A percentile compares a stretch with the other conserved stretches of the same genome.
Evolutionary conservation across 2,888 invertebrate genomes (phyloP).

Genomic region (Drosophila koepferae): DNA sequence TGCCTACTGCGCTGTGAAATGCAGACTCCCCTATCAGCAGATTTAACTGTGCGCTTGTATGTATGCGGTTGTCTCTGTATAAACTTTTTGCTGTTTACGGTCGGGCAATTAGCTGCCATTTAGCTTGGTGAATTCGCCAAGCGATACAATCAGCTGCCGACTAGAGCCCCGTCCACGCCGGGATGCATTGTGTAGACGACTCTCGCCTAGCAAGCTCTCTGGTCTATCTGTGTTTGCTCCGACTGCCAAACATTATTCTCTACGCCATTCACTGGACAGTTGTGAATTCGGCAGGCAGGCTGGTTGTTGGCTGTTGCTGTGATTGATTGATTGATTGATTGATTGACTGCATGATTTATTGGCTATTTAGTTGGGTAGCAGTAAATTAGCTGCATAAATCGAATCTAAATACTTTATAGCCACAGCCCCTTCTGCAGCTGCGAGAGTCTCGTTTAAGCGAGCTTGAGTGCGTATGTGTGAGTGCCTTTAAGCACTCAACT

Average conservation of each 20-base stretch:
- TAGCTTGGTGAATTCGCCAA: slow-evolving; percentile 36
- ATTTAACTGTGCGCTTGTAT: not conserved
- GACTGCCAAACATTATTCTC: slow-evolving; percentile 23
- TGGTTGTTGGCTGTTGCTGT: slow-evolving; percentile 23
- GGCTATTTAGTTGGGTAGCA: slow-evolving; percentile 69
- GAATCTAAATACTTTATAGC: slow-evolving; percentile 57
- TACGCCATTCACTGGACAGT: slow-evolving; percentile 48
- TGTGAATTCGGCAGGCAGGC: slow-evolving; percentile 26
- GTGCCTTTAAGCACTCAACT: slow-evolving; percentile 69
- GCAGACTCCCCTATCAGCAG: not conserved
- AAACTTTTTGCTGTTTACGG: slow-evolving; percentile 30
- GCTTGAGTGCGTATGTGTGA: not conserved
- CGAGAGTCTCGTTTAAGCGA: not conserved
- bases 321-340: slow-evolving; percentile 52
- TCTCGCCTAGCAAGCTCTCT: not conserved
- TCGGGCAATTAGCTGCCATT: slow-evolving; percentile 63
- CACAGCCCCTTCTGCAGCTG: slow-evolving; percentile 3
- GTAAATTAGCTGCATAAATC: slow-evolving; percentile 71
- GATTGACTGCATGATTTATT: slow-evolving; percentile 75
- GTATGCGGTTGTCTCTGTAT: not conserved
- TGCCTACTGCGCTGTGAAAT: not conserved
- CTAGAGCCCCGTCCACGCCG: not conserved
- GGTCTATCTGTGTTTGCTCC: slow-evolving; percentile 14
- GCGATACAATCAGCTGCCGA: slow-evolving; percentile 29
- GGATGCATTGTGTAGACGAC: slow-evolving; percentile 3